These are phyloP conservation scores for Dioctria linearis DNA, from an alignment of 2,888 invertebrate species.

Conservation along the genomic window DNA sequence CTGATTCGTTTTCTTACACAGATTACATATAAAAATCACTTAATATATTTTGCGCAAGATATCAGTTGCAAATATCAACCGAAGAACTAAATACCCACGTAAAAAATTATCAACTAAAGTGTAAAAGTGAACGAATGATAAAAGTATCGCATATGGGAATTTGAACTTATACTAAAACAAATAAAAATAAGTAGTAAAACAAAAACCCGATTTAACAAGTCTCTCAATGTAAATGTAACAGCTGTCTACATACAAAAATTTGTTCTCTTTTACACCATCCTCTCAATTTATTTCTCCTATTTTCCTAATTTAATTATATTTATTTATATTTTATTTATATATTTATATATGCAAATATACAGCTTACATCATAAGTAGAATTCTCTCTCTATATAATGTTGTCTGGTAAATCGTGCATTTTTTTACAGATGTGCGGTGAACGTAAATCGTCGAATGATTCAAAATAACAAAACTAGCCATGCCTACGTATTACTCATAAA, in stretches of 20 bases:
- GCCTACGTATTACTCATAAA: constrained; percentile 19
- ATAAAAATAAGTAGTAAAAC: constrained; percentile 2
- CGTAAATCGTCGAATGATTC: constrained; percentile 11
- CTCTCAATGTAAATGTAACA: constrained; percentile 4
- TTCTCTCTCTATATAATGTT: not conserved
- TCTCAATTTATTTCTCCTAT: constrained; percentile 10
- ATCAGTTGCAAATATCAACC: constrained; percentile 16
- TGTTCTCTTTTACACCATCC: constrained; percentile 4
- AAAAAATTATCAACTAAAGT: too few species aligned
- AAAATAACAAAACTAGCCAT: constrained; percentile 1
- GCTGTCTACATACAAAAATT: constrained; percentile 41
- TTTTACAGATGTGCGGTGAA: constrained; percentile 36
- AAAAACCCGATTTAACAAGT: not conserved
- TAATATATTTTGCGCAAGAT: constrained; percentile 47
- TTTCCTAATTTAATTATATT: constrained; percentile 30
- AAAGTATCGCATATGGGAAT: not conserved
- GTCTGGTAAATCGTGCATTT: constrained; percentile 21
- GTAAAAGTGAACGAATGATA: not conserved
- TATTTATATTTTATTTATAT: constrained; percentile 39
- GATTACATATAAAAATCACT: constrained; percentile 51
- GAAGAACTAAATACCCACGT: constrained; percentile 2
- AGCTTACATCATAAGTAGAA: constrained; percentile 29
- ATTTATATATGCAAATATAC: constrained; percentile 42
- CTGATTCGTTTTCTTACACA: constrained; percentile 39
- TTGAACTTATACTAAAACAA: not conserved